Evolutionary conservation across 2,888 invertebrate genomes (phyloP).

Genomic region (Orthosia cruda): DNA sequence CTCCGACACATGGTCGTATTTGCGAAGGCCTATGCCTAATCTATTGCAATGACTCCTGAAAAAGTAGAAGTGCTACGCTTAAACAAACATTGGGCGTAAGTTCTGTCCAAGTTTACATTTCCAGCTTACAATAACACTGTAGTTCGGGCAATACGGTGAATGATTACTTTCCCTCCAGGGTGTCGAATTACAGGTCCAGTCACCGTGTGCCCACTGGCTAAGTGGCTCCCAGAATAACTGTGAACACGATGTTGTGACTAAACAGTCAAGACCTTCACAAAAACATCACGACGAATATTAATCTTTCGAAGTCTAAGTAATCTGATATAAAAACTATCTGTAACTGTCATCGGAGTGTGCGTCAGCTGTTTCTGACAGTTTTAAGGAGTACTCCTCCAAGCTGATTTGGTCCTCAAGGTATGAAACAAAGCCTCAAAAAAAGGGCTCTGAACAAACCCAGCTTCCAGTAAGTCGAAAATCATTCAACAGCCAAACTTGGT

Average conservation of each 20-base stretch:
- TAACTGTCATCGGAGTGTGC: constrained; percentile 37
- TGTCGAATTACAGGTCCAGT: constrained; percentile 48
- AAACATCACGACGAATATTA: constrained; percentile 46
- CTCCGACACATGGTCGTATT: too few species aligned
- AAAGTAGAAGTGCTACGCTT: not conserved
- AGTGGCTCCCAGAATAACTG: constrained; percentile 48
- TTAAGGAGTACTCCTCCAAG: constrained; percentile 16
- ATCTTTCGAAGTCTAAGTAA: constrained; percentile 56
- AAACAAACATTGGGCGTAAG: not conserved
- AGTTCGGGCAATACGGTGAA: constrained; percentile 26
- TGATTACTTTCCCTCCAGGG: constrained; percentile 48
- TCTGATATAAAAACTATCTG: constrained; percentile 47
- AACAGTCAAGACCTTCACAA: constrained; percentile 33
- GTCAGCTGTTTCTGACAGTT: constrained; percentile 50
- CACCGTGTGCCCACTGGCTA: constrained; percentile 4
- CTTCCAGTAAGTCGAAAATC: constrained; percentile 75
- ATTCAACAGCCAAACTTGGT: constrained; percentile 81
- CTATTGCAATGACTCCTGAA: not conserved
- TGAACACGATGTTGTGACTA: constrained; percentile 45
- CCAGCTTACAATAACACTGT: constrained; percentile 18
- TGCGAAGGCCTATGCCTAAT: too few species aligned
- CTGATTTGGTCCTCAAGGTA: constrained; percentile 23
- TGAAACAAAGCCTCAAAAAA: constrained; percentile 44
- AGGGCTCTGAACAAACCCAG: constrained; percentile 46
- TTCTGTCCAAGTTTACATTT: constrained; percentile 12